Evolutionary conservation across 2,797 vertebrate species (phyloP).

Genomic region (Catamblyrhynchus diadema): DNA sequence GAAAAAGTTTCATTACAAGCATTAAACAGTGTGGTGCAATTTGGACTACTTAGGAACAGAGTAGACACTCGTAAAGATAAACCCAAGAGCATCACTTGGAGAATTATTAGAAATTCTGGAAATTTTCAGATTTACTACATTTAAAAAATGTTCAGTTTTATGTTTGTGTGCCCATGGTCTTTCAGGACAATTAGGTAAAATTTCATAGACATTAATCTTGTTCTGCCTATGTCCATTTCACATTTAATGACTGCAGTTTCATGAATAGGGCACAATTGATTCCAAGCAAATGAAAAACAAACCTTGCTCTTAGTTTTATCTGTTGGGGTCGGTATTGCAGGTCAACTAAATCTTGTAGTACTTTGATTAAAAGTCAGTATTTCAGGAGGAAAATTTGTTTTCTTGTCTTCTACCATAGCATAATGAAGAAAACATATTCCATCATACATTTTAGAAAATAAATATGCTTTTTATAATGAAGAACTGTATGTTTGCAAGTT

Average conservation of each 20-base stretch:
- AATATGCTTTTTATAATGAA: background rate
- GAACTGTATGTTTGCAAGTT: background rate
- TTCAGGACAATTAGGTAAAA: background rate
- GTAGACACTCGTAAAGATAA: background rate
- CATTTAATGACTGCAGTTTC: background rate
- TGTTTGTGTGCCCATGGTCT: background rate
- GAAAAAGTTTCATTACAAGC: background rate
- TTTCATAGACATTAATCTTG: background rate
- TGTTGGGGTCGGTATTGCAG: background rate
- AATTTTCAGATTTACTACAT: background rate
- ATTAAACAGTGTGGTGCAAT: background rate
- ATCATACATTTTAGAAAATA: background rate
- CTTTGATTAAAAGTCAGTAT: background rate
- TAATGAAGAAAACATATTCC: background rate
- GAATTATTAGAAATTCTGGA: background rate
- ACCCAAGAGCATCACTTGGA: background rate
- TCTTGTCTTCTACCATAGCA: background rate
- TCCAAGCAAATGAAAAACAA: background rate
- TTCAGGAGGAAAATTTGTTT: background rate
- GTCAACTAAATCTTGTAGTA: background rate
- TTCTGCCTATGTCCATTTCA: background rate
- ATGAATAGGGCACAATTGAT: background rate
- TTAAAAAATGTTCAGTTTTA: background rate
- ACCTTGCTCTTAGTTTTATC: background rate
- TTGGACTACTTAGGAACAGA: background rate